Percentiles rank a stretch among this genome's conserved stretches.
Conservation (phyloP, 2,888 invertebrate species). For the Oligia latruncula region DNA sequence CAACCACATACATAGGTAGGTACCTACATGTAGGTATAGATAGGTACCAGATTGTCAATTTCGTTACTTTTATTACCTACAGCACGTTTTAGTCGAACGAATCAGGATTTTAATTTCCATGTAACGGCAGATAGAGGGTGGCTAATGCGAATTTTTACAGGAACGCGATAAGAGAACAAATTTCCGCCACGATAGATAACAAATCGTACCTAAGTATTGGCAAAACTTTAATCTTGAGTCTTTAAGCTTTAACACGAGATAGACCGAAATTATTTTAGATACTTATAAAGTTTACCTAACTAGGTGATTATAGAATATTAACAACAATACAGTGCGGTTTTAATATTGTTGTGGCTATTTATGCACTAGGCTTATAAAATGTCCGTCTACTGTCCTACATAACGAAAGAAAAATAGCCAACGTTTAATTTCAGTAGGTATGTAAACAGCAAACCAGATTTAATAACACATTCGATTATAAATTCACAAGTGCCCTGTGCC, state of each 20-base stretch:
- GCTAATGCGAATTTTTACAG: constrained; percentile 72
- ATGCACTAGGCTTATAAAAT: not conserved
- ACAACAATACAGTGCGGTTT: not conserved
- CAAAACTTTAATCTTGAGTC: constrained; percentile 5
- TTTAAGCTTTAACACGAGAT: not conserved
- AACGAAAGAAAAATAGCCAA: not conserved
- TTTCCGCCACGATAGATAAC: constrained; percentile 72
- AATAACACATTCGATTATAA: constrained; percentile 1
- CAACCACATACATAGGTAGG: not conserved
- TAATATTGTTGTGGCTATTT: not conserved
- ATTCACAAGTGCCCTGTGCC: not conserved
- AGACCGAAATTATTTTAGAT: not conserved
- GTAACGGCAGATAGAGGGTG: constrained; percentile 58
- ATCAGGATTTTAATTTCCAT: constrained; percentile 67
- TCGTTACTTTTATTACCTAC: constrained; percentile 51
- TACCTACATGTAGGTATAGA: not conserved
- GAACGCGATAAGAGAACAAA: constrained; percentile 75
- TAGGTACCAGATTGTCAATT: constrained; percentile 35
- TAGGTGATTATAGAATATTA: not conserved
- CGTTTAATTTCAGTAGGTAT: not conserved
- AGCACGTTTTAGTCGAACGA: constrained; percentile 55
- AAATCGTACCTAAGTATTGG: constrained; percentile 64
- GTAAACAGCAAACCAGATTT: not conserved
- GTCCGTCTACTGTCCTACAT: not conserved
- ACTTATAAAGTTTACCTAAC: not conserved